phyloP scores from a whole-genome alignment of 2,113 vertebrate genomes.

The Murina feae region DNA sequence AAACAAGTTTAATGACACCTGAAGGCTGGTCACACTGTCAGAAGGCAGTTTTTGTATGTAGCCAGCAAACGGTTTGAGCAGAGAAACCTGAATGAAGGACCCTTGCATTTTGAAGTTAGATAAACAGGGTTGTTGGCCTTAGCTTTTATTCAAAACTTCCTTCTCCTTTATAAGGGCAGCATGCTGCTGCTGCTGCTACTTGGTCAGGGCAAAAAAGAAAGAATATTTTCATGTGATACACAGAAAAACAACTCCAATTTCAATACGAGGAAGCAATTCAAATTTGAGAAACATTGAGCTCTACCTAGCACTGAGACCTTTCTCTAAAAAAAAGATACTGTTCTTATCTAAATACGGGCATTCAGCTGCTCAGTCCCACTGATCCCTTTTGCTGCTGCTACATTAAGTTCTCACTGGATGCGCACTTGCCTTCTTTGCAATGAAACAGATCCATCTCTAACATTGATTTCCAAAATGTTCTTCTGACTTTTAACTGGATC shows the following conservation, averaged over 20 bases:
- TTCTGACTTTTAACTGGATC: background rate
- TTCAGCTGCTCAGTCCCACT: slow-evolving; percentile 1
- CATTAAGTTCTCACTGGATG: slow-evolving; percentile 45
- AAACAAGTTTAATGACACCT: background rate
- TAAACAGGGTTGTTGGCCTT: background rate
- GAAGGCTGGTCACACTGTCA: background rate
- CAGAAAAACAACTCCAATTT: background rate
- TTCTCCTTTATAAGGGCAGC: background rate
- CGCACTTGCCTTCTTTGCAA: slow-evolving; percentile 16
- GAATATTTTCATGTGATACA: background rate
- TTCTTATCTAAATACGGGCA: slow-evolving; percentile 50
- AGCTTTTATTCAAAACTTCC: background rate
- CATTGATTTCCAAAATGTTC: background rate
- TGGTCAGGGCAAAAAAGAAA: background rate
- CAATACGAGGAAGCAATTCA: background rate
- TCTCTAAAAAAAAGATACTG: slow-evolving; percentile 32
- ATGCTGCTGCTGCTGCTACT: background rate
- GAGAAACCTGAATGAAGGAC: background rate
- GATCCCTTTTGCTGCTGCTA: slow-evolving; percentile 2
- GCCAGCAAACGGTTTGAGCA: background rate
- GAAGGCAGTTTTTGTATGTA: background rate
- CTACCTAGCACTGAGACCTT: background rate
- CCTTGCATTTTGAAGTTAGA: background rate
- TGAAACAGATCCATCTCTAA: slow-evolving; percentile 38
- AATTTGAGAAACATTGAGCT: background rate